Base-by-base conservation (phyloP, 2,113 vertebrate species). In the Notechis scutatus region DNA sequence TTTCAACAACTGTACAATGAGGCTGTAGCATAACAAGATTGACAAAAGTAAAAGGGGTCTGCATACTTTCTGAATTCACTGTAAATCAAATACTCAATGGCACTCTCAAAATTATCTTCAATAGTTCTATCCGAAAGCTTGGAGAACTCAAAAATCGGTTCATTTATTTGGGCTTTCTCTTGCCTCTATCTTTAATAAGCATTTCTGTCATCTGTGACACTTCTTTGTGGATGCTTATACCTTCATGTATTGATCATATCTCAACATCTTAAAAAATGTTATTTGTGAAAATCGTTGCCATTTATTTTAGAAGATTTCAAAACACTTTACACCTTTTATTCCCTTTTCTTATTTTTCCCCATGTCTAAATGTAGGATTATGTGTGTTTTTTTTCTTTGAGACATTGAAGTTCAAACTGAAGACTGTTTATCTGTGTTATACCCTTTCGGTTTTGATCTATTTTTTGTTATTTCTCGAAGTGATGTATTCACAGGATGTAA, bases 371-470 rank as follows among this genome's bases (percentile, higher is more conserved):
- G 7, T 61, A 47, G 91, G 29, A 89, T 87, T 93, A 39, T 59
- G 94, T 94, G n/a, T n/a, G n/a, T 93, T 74, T 55, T 86, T 91
- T 69, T 26, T 61, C 90, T 34, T 12, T 91, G 90, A 69, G 34
- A 94, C 94, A 64, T 69, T 94, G 89, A 74, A 15, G 55, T 47
- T 34, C 95, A 47, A 86, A 54, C 14, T 91, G 29, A 93, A 92
- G 86, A 92, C 87, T 93, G 69, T 1, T 0, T 92, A 81, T 90
- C 89, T 55, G 15, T 90, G 56, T 50, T 91, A 89, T 85, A 91
- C 88, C 92, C 94, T 96, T 95, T 94, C 92, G 96, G 96, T 87
- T 94, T 85, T 94, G 93, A 94, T 96, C 92, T 95, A 92, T 91
- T 89, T 94, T 14, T 81, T 92, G 92, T 94, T 94, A 88, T 87